A percentile compares a stretch with the other conserved stretches of the same genome.
Conservation (phyloP, 2,797 vertebrate species). For the Helarctos malayanus region DNA sequence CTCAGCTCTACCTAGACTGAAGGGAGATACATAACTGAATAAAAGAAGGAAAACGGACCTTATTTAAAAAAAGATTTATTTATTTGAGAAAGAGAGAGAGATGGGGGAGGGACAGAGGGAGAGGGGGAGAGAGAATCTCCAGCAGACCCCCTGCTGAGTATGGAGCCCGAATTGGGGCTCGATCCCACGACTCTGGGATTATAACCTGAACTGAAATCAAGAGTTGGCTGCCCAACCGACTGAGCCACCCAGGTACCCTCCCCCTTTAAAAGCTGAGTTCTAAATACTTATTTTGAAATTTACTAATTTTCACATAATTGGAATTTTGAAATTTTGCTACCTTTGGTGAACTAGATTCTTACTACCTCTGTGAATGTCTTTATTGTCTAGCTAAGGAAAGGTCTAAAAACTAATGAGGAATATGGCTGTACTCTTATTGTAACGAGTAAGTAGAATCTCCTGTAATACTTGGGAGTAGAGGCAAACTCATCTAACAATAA, state of each 20-base stretch:
- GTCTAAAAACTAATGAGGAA: not conserved
- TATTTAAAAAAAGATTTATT: not conserved
- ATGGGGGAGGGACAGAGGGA: not conserved
- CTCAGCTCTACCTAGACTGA: not conserved
- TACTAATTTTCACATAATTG: not conserved
- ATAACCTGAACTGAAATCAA: not conserved
- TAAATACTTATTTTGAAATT: conserved; percentile 43
- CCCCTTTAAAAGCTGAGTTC: not conserved
- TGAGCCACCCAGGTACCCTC: not conserved
- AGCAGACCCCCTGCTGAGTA: not conserved
- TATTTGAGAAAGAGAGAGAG: not conserved
- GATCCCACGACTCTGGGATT: not conserved
- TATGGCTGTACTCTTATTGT: not conserved
- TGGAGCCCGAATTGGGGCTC: not conserved
- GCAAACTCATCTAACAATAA: not conserved
- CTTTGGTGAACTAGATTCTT: conserved; percentile 7
- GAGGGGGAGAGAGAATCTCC: not conserved
- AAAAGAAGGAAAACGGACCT: not conserved
- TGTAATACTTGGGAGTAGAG: too few species aligned
- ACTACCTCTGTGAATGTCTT: not conserved
- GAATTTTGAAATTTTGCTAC: not conserved
- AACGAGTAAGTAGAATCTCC: not conserved
- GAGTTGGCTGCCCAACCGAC: not conserved
- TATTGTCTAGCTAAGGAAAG: not conserved
- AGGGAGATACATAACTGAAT: not conserved